Conservation (phyloP, 2,888 invertebrate genomes). For the Polymixis flavicincta region DNA sequence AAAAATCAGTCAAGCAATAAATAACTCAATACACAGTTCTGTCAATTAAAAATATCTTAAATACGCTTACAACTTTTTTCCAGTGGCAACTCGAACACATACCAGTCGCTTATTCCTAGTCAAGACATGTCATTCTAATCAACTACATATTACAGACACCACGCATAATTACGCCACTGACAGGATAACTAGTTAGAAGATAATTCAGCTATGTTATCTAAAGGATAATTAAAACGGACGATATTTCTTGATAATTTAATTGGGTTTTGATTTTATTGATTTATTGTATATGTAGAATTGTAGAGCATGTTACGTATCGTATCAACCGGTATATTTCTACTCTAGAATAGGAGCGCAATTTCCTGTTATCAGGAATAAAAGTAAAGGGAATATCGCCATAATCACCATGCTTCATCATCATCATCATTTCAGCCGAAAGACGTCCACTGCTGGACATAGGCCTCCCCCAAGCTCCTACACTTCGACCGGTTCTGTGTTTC, state of each 20-base stretch:
- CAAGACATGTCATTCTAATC: conserved; percentile 53
- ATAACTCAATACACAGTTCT: conserved; percentile 3
- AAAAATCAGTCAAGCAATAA: conserved; percentile 24
- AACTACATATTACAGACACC: conserved; percentile 39
- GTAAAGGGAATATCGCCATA: background rate
- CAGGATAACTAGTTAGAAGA: conserved; percentile 53
- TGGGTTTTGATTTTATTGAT: conserved; percentile 49
- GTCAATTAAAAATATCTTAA: conserved; percentile 23
- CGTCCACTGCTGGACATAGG: too few species aligned
- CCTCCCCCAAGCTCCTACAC: too few species aligned
- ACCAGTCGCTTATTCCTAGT: conserved; percentile 16
- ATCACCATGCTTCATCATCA: too few species aligned
- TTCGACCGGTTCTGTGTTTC: too few species aligned
- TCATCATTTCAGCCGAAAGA: too few species aligned
- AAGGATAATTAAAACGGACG: conserved; percentile 51
- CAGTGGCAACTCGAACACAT: conserved; percentile 22
- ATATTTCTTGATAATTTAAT: conserved; percentile 58
- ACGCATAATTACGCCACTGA: conserved; percentile 47
- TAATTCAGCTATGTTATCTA: conserved; percentile 54
- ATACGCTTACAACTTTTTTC: conserved; percentile 29
- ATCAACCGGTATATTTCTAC: background rate
- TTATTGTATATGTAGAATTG: conserved; percentile 19
- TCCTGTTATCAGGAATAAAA: background rate
- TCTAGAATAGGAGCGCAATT: background rate
- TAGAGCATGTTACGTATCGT: conserved; percentile 19